phyloP scores from a whole-genome alignment of 1,140 invertebrate species.

The Epicauta chinensis region DNA sequence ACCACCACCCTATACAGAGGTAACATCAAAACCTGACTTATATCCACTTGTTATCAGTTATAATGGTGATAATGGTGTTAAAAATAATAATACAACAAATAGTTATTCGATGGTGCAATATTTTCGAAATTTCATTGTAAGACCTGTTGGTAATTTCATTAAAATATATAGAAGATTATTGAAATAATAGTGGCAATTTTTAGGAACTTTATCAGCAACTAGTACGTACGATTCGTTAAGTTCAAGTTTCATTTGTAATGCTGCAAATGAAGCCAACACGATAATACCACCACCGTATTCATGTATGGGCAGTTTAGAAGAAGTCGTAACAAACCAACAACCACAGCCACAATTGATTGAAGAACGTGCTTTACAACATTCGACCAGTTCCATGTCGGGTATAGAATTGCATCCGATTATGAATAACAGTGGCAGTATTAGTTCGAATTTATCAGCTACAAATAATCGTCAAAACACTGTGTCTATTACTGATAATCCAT shows the following conservation, averaged over 20 bases:
- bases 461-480: conserved; percentile 17
- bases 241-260: conserved; percentile 74
- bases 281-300: conserved; percentile 69
- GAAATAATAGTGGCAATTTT: conserved; percentile 11
- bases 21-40: conserved; percentile 75
- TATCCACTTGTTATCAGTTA: conserved; percentile 77
- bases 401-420: conserved; percentile 14
- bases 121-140: conserved; percentile 67
- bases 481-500: conserved; percentile 27
- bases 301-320: conserved; percentile 65
- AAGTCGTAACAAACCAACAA: conserved; percentile 43
- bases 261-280: conserved; percentile 72
- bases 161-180: background rate
- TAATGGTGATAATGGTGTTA: conserved; percentile 51
- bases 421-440: conserved; percentile 6
- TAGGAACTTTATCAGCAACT: conserved; percentile 68
- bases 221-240: conserved; percentile 76
- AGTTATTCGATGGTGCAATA: conserved; percentile 76
- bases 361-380: conserved; percentile 15
- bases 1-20: conserved; percentile 74
- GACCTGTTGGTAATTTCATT: conserved; percentile 50
- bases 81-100: conserved; percentile 59
- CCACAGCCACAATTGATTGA: conserved; percentile 1
- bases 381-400: conserved; percentile 23
- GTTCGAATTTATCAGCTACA: conserved; percentile 14